Conservation (phyloP, 2,113 vertebrate species). For the Actinemys pallida region DNA sequence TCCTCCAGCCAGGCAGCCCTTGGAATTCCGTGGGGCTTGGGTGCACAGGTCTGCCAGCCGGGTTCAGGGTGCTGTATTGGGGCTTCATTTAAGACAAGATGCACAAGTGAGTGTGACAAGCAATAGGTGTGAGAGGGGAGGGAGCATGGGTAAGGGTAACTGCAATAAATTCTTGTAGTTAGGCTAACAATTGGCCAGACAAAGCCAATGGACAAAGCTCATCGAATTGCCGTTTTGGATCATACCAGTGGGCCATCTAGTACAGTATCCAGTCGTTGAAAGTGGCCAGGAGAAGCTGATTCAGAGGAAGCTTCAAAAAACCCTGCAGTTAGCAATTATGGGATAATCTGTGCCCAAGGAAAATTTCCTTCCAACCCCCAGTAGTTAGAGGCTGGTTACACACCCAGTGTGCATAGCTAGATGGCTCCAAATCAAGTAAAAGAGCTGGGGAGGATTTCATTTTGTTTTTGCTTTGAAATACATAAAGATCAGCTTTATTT, state of each 20-base stretch:
- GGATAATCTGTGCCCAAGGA: conserved; percentile 25
- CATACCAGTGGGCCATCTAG: conserved; percentile 32
- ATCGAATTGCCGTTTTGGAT: neutral
- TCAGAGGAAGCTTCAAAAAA: conserved; percentile 32
- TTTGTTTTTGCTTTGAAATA: conserved; percentile 54
- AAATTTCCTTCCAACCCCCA: neutral
- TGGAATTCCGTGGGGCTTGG: conserved; percentile 10
- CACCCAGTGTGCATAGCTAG: neutral
- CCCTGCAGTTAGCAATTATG: conserved; percentile 19
- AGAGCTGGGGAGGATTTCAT: conserved; percentile 45
- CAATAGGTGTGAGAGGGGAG: conserved; percentile 8
- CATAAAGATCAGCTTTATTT: conserved; percentile 46
- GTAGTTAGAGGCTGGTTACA: conserved; percentile 17
- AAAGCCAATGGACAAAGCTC: neutral
- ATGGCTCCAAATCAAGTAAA: conserved; percentile 36
- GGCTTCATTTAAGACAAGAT: conserved; percentile 15
- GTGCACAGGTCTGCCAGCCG: neutral
- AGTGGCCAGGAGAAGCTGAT: conserved; percentile 33
- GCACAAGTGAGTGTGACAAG: neutral
- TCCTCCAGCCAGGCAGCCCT: neutral
- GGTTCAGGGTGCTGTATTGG: neutral
- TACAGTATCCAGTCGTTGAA: conserved; percentile 7
- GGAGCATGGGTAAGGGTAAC: neutral
- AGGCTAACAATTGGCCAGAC: neutral
- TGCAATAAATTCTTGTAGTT: conserved; percentile 46